Base-by-base conservation (phyloP, 2,888 invertebrate species). In the Rotaria socialis region DNA sequence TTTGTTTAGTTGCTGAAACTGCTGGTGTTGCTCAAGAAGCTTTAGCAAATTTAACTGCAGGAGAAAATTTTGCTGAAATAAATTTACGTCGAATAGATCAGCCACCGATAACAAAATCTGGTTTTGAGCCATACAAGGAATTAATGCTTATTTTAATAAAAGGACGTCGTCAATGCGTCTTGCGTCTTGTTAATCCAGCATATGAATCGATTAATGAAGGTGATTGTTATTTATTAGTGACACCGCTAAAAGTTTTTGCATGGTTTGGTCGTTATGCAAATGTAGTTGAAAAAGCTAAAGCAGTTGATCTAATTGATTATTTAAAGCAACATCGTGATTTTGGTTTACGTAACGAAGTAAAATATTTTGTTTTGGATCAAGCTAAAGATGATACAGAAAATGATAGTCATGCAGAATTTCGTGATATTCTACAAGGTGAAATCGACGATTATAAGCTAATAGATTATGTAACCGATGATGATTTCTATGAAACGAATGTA, bases 11-110 rank as follows among this genome's bases (percentile, higher is more conserved):
- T 55, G 50, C 55, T 47, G 85, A 56, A 56, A 60, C 55, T 60
- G 41, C 56, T 60, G 55, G 85, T 60, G 4, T 85, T 35, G 85
- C 85, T 60, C 56, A 85, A 60, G 96, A 96, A 90, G 96, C 96
- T 0, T 92, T 97, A 55, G 96, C 96, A 0, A 96, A 96, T 24
- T 92, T 97, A 47, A 96, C 96, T 0, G 95, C 94, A 88, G 95
- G 94, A 88, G 96, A 96, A 91, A 96, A 96, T 92, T 96, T 97
- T 92, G 94, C 94, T 55, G 93, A 94, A 84, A 94, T 96, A 5
- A 93, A 94, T 24, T 92, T 97, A 87, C 94, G 94, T 87, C 94
- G 94, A 89, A 89, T 90, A 11, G 94, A 94, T 0, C 91, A 93
- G 14, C 89, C 89, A 11, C 88, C 89, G 7, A 87, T 87, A 16